Conservation (phyloP, 2,797 vertebrate genomes). For the Sternotherus odoratus region DNA sequence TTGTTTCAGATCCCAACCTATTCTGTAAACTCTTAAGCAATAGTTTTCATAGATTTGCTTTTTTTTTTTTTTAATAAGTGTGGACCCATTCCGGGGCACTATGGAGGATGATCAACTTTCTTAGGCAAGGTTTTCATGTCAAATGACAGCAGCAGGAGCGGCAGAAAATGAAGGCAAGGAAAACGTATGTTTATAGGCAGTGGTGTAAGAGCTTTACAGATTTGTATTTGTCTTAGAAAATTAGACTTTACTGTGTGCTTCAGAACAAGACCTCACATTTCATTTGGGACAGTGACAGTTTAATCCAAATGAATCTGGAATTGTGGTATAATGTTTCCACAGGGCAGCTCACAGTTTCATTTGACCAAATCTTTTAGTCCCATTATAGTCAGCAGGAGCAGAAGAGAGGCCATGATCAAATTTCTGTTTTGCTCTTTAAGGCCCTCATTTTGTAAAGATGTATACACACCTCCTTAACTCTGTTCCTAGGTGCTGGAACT, state of each 20-base stretch:
- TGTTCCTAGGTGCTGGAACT: no score
- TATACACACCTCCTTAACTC: background rate
- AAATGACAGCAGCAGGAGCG: background rate
- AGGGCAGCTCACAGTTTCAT: background rate
- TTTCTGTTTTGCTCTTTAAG: background rate
- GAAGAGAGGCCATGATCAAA: background rate
- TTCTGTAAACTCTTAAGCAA: background rate
- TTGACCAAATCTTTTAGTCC: background rate
- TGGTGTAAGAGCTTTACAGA: background rate
- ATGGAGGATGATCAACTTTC: background rate
- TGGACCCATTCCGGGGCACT: background rate
- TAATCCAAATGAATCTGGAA: background rate
- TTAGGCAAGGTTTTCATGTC: background rate
- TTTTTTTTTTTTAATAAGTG: background rate
- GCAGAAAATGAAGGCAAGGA: rapidly evolving
- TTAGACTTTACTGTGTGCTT: background rate
- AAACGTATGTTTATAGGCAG: background rate
- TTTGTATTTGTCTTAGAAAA: background rate
- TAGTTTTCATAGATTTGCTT: background rate
- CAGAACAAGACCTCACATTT: background rate
- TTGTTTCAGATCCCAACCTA: background rate
- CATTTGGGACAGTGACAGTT: background rate
- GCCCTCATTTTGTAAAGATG: background rate
- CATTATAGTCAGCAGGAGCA: background rate
- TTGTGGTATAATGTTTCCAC: background rate